These are phyloP conservation scores for Eudemis profundana DNA, from an alignment of 2,888 invertebrate species.

Conservation along the genomic window DNA sequence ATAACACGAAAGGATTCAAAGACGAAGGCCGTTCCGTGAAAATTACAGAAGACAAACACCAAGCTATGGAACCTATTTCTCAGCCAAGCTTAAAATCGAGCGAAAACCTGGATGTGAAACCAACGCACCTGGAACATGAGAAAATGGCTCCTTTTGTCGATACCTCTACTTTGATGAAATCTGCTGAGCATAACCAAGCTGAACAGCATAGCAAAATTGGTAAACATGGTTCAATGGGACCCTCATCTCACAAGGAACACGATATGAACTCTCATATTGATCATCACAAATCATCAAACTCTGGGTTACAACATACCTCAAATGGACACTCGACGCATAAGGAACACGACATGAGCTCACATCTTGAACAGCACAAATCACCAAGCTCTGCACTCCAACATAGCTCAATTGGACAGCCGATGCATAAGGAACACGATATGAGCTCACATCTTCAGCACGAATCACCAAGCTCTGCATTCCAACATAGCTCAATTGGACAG, in stretches of 20 bases:
- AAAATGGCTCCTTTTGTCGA: slow-evolving; percentile 39
- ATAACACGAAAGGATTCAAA: background rate
- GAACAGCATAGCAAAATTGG: background rate
- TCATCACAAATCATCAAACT: slow-evolving; percentile 15
- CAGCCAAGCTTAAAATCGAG: slow-evolving; percentile 28
- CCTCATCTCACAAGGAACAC: slow-evolving; percentile 1
- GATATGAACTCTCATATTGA: background rate
- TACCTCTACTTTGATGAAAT: slow-evolving; percentile 43
- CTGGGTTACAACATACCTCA: slow-evolving; percentile 24
- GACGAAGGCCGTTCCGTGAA: slow-evolving; percentile 4
- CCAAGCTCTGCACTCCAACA: slow-evolving; percentile 22
- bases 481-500: slow-evolving; percentile 12
- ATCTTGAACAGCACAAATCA: background rate
- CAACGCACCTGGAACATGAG: slow-evolving; percentile 34
- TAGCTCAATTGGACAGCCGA: background rate
- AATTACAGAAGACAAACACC: background rate
- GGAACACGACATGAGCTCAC: background rate
- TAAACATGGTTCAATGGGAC: slow-evolving; percentile 1
- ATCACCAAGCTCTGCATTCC: slow-evolving; percentile 3
- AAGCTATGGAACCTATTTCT: slow-evolving; percentile 4
- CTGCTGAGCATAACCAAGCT: slow-evolving; percentile 36
- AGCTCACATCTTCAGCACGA: background rate
- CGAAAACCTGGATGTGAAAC: slow-evolving; percentile 39
- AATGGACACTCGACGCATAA: slow-evolving; percentile 1
- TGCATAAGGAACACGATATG: slow-evolving; percentile 3